Conservation (phyloP, 2,888 invertebrate species). For the Silvanus unidentatus region DNA sequence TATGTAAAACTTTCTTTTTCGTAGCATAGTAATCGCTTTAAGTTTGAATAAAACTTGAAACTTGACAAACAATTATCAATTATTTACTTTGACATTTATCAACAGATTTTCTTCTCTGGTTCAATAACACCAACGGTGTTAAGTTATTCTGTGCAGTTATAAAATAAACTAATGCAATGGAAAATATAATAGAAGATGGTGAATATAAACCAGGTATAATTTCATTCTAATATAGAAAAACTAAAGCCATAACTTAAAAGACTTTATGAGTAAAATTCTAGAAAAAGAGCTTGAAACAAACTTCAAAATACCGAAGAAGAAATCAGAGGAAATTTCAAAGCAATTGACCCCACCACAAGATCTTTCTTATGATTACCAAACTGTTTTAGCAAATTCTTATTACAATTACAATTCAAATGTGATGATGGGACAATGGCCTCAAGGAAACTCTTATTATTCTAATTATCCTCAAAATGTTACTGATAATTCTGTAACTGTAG, state of each 20-base stretch:
- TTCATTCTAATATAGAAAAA: not conserved
- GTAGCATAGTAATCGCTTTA: too few relatives aligned
- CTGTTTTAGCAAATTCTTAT: constrained; percentile 27
- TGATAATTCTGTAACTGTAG: constrained; percentile 1
- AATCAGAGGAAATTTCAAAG: constrained; percentile 12
- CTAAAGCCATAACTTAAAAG: too few relatives aligned
- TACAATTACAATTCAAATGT: constrained; percentile 22
- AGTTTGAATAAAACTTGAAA: too few relatives aligned
- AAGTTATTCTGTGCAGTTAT: too few relatives aligned
- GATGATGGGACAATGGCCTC: constrained; percentile 19
- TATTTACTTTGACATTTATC: too few relatives aligned
- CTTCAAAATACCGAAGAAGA: constrained; percentile 29
- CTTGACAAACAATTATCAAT: too few relatives aligned
- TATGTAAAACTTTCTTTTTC: too few relatives aligned
- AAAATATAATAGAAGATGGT: constrained; percentile 16
- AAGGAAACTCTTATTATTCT: constrained; percentile 15
- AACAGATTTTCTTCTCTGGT: too few relatives aligned
- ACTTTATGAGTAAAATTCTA: too few relatives aligned
- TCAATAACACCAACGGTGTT: too few relatives aligned
- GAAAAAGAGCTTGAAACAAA: constrained; percentile 21
- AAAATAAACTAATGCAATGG: too few relatives aligned
- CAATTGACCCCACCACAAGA: constrained; percentile 1
- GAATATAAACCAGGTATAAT: constrained; percentile 21
- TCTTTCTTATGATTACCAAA: not conserved
- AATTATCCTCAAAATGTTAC: constrained; percentile 7